Base-by-base conservation (phyloP, 2,113 vertebrate species). In the Hyaena hyaena region DNA sequence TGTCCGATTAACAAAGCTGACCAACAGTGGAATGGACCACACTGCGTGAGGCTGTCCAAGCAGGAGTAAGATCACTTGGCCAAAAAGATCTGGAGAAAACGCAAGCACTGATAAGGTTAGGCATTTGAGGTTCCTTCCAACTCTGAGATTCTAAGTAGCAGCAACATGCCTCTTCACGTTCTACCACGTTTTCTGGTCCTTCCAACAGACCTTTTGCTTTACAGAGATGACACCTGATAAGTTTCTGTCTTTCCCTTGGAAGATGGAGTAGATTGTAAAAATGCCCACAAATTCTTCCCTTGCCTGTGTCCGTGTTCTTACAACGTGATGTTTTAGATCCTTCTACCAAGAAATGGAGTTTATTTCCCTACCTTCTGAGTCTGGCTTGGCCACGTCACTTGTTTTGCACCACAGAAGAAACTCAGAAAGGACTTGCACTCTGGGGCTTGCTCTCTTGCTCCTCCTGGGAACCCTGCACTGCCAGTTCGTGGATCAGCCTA, bases 91-190 rank as follows among this genome's bases (percentile, higher is more conserved):
- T 1, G 7, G 73, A 91, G 45, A 87, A 81, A 58, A 39, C 3
- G 15, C 55, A 73, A 66, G 43, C 28, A 80, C 2, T 14, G 7
- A 0, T 65, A n/a, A 93, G 50, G 43, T 43, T 83, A 63, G 53
- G n/a, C 7, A 35, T 73, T 73, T 10, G 0, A 55, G 65, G 16
- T 43, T 65, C n/a, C 1, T 23, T 86, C 43, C 43, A 55, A 6
- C 21, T 80, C 28, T 76, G 76, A 96, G 84, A 82, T 93, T 83
- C n/a, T 69, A 65, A 90, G 61, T 84, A 93, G 63, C 77, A 93
- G 79, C 35, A 90, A 45, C 43, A 45, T 31, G 26, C 21, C 35
- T 21, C 15, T 69, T 84, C 61, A 16, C 53, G 8, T 45, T 89
- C 79, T 63, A 16, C 2, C 63, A 65, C 71, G 71, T 80, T 89